A percentile compares a stretch with the other conserved stretches of the same genome.
Evolutionary conservation across 2,113 vertebrate genomes (phyloP).

Genomic region (Istiophorus platypterus): DNA sequence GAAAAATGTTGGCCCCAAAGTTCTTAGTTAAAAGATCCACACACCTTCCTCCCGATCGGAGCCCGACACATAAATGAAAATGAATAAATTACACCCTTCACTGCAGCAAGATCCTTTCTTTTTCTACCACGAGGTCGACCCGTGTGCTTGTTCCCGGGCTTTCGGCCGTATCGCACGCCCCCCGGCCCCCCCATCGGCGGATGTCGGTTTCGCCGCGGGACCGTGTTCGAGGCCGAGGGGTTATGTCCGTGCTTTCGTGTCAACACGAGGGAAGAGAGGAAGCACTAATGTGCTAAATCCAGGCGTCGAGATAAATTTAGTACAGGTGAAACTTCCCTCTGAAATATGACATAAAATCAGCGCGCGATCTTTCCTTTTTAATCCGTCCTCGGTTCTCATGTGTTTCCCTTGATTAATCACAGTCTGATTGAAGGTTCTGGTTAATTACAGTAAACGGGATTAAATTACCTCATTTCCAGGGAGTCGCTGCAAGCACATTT

Average conservation of each 20-base stretch:
- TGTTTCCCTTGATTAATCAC: neutral
- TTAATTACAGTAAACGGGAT: neutral
- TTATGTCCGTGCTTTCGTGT: neutral
- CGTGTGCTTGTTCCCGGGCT: neutral
- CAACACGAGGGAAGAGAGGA: neutral
- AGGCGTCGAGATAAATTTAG: neutral
- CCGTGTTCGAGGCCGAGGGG: too few species aligned
- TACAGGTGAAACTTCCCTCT: neutral
- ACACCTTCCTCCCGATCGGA: neutral
- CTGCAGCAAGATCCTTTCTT: too few species aligned
- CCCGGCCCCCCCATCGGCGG: neutral
- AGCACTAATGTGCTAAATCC: neutral
- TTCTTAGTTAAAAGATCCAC: constrained; percentile 4
- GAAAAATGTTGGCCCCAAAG: too few species aligned
- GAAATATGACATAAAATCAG: neutral
- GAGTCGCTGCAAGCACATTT: neutral
- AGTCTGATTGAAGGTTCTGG: neutral
- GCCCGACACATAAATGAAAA: constrained; percentile 21
- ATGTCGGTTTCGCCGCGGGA: too few species aligned
- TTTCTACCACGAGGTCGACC: too few species aligned
- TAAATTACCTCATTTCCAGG: neutral
- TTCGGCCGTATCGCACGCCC: neutral
- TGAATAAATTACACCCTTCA: constrained; percentile 26
- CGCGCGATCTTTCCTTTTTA: neutral
- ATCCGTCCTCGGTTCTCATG: neutral